Conservation (phyloP, 2,888 invertebrate genomes). For the Microctonus hyperodae region DNA sequence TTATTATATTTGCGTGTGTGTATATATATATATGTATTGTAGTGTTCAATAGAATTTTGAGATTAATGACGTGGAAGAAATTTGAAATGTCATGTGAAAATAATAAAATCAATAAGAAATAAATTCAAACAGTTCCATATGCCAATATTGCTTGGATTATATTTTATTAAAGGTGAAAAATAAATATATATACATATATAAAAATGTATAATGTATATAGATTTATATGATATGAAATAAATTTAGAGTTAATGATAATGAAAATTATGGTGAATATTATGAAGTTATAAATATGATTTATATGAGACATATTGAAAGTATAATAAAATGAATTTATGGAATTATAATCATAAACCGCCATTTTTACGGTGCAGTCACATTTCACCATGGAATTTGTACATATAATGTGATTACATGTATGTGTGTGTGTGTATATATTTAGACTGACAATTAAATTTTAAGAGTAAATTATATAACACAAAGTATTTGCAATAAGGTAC, state of each 20-base stretch:
- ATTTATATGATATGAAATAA: background rate
- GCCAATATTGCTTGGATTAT: background rate
- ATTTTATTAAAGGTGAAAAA: background rate
- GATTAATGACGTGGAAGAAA: background rate
- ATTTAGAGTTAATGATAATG: background rate
- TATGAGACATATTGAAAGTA: background rate
- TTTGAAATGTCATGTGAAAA: background rate
- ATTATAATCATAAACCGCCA: constrained; percentile 16
- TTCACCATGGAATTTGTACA: constrained; percentile 2
- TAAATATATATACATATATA: background rate
- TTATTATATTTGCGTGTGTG: background rate
- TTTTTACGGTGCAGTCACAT: constrained; percentile 22
- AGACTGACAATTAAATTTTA: too few species aligned
- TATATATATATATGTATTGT: background rate
- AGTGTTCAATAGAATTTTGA: too few species aligned
- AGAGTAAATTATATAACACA: too few species aligned
- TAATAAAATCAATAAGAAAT: background rate
- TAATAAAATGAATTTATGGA: background rate
- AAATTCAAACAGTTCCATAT: background rate
- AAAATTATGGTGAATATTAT: background rate
- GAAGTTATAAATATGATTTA: background rate
- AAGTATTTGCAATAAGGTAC: too few species aligned
- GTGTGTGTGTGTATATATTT: too few species aligned
- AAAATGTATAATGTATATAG: too few species aligned
- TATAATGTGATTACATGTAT: too few species aligned